phyloP scores from a whole-genome alignment of 2,888 invertebrate genomes.

The Neoaliturus tenellus region DNA sequence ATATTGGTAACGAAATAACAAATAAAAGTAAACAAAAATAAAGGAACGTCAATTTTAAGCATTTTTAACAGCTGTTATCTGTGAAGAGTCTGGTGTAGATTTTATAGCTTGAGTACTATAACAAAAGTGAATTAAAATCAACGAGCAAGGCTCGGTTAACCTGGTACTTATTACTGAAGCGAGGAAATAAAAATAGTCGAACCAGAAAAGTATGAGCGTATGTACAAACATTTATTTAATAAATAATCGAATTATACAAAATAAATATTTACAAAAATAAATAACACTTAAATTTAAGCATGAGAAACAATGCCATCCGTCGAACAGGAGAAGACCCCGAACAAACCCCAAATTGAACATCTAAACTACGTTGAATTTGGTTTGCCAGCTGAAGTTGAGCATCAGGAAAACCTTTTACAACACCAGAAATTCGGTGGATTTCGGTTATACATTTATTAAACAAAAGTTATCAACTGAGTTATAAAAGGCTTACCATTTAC shows the following conservation, averaged over 20 bases:
- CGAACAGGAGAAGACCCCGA: not conserved
- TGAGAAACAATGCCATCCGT: not conserved
- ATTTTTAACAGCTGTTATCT: no score
- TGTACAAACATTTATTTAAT: constrained; percentile 31
- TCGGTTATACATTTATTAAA: not conserved
- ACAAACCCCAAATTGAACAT: not conserved
- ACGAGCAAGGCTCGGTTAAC: no score
- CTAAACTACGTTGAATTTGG: constrained; percentile 51
- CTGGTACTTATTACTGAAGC: no score
- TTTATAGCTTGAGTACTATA: no score
- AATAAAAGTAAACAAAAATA: no score
- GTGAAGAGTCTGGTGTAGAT: no score
- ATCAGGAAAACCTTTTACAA: constrained; percentile 48
- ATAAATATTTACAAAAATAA: constrained; percentile 29
- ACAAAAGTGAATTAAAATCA: no score
- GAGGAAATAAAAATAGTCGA: no score
- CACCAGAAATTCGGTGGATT: constrained; percentile 25
- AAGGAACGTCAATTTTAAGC: no score
- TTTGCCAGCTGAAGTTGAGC: constrained; percentile 49
- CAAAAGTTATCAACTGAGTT: not conserved
- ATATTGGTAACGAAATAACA: no score
- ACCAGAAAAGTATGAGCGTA: not conserved
- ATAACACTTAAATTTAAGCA: constrained; percentile 16
- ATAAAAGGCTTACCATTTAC: constrained; percentile 48
- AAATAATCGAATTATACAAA: constrained; percentile 31